Percentiles rank a stretch among this genome's conserved stretches.
Evolutionary conservation across 2,113 vertebrate genomes (phyloP).

Genomic region (Megaleporinus macrocephalus): DNA sequence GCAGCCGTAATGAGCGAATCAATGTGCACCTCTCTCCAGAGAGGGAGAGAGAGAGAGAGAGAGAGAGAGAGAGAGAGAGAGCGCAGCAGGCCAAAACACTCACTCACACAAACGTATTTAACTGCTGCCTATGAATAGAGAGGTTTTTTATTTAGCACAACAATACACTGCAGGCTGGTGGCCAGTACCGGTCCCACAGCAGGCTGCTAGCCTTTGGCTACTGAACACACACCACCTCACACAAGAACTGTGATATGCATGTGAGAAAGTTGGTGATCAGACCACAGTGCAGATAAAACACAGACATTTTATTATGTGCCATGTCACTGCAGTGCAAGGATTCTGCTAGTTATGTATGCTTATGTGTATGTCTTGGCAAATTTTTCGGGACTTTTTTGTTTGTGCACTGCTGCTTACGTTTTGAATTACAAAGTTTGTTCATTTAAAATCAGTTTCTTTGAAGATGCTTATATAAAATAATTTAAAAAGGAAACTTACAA

Average conservation of each 20-base stretch:
- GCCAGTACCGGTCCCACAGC: neutral
- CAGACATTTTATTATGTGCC: no score
- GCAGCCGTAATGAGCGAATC: constrained; percentile 79
- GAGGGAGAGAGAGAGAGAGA: constrained; percentile 67
- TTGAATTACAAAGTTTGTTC: no score
- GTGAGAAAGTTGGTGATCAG: neutral
- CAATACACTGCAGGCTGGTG: constrained; percentile 70
- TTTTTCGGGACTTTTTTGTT: no score
- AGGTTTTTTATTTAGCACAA: constrained; percentile 78
- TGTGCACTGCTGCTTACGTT: no score
- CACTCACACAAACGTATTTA: constrained; percentile 71
- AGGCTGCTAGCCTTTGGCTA: neutral
- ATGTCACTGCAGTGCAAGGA: no score
- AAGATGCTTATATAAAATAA: no score
- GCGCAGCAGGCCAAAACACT: constrained; percentile 76
- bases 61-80: constrained; percentile 66
- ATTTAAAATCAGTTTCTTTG: no score
- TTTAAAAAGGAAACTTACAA: no score
- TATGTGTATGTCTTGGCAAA: no score
- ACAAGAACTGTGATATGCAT: neutral
- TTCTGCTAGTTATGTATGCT: no score
- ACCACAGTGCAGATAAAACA: neutral
- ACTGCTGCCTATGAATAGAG: constrained; percentile 75
- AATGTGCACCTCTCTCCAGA: constrained; percentile 78
- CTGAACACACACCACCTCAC: neutral